Percentiles rank a stretch among this genome's conserved stretches.
phyloP scores from a whole-genome alignment of 1,140 invertebrate genomes.

The Probaryconus sp. region DNA sequence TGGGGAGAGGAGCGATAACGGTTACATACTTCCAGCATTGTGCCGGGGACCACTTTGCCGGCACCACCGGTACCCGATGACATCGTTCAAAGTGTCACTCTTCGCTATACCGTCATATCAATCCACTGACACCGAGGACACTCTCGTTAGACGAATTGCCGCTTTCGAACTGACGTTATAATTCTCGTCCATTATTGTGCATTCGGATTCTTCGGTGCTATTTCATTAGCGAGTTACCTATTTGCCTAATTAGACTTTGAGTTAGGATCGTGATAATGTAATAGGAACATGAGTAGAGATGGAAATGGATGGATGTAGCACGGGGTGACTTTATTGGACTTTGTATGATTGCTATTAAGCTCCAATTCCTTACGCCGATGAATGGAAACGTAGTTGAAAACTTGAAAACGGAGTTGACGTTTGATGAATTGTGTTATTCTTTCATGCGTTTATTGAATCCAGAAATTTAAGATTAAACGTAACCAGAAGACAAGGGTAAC shows the following conservation, averaged over 20 bases:
- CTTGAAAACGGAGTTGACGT: too few relatives aligned
- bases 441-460: too few relatives aligned
- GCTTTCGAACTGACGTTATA: constrained; percentile 47
- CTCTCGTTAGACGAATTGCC: constrained; percentile 52
- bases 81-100: constrained; percentile 49
- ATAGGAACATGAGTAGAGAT: too few relatives aligned
- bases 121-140: constrained; percentile 55
- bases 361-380: too few relatives aligned
- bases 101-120: constrained; percentile 42
- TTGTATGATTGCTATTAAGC: too few relatives aligned
- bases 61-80: constrained; percentile 18
- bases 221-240: constrained; percentile 17
- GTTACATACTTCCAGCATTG: constrained; percentile 16
- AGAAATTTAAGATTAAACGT: too few relatives aligned
- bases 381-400: too few relatives aligned
- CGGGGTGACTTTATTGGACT: too few relatives aligned
- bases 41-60: constrained; percentile 33
- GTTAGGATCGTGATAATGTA: too few relatives aligned
- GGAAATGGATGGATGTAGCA: too few relatives aligned
- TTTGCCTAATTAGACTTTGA: background rate
- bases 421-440: too few relatives aligned
- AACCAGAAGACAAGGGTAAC: too few relatives aligned
- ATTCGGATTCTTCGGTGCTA: constrained; percentile 1
- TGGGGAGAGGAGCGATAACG: constrained; percentile 25
- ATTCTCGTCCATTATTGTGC: constrained; percentile 33